Percentiles rank a stretch among this genome's conserved stretches.
These are phyloP conservation scores for Aepyceros melampus DNA, from an alignment of 2,113 vertebrate species.

Conservation along the genomic window DNA sequence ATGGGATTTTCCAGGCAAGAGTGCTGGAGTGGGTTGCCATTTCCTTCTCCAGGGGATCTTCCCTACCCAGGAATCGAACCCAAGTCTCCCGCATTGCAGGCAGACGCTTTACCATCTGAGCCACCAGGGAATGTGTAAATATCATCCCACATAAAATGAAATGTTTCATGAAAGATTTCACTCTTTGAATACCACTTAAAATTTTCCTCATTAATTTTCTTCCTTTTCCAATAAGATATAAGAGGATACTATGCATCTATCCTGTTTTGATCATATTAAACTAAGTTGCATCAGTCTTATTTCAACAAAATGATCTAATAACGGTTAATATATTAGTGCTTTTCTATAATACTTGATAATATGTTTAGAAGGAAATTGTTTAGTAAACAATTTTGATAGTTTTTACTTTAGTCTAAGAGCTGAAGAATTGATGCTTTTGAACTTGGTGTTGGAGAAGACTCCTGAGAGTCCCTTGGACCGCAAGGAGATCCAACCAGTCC, in stretches of 20 bases:
- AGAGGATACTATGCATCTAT: background rate
- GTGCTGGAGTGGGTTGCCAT: too few relatives aligned
- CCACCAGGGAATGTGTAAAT: background rate
- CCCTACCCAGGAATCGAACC: too few relatives aligned
- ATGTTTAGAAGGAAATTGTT: constrained; percentile 6
- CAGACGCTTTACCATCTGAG: too few relatives aligned
- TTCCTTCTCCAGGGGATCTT: too few relatives aligned
- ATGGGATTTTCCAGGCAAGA: too few relatives aligned
- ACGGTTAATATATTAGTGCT: background rate
- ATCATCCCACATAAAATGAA: background rate
- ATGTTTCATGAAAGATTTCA: background rate
- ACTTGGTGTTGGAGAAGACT: too few relatives aligned
- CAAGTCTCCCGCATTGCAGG: too few relatives aligned
- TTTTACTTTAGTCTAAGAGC: background rate
- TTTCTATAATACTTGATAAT: background rate
- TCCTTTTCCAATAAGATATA: background rate
- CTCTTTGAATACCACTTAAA: background rate
- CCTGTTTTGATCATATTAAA: background rate
- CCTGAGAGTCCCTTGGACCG: too few relatives aligned
- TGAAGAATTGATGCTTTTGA: too few relatives aligned
- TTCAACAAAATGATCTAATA: background rate
- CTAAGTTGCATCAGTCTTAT: background rate
- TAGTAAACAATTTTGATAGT: background rate
- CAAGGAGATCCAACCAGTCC: too few relatives aligned
- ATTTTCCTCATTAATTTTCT: constrained; percentile 10